Evolutionary conservation across 2,888 invertebrate species (phyloP).

Genomic region (Lithophane leautieri): DNA sequence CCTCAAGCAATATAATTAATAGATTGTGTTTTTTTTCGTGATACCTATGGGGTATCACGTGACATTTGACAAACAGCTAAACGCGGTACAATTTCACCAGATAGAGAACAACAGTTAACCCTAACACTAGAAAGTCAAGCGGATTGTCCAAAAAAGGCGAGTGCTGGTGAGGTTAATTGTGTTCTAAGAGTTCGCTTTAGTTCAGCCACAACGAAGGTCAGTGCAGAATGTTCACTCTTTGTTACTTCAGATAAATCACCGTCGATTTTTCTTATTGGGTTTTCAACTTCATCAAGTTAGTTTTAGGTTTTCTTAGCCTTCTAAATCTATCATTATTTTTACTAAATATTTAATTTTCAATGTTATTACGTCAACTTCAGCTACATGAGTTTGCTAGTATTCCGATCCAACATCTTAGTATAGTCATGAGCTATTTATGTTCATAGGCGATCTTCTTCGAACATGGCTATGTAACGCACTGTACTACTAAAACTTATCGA

Average conservation of each 20-base stretch:
- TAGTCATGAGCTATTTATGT: too few relatives aligned
- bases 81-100: conserved; percentile 1
- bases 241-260: not conserved
- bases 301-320: not conserved
- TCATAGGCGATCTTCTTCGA: not conserved
- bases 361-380: not conserved
- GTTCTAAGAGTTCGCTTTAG: conserved; percentile 43
- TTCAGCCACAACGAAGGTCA: conserved; percentile 6
- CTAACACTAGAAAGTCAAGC: conserved; percentile 52
- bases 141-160: conserved; percentile 58
- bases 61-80: too few relatives aligned
- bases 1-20: conserved; percentile 6
- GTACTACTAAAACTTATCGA: conserved; percentile 2
- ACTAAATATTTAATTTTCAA: not conserved
- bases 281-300: not conserved
- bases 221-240: conserved; percentile 33
- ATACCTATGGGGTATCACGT: too few relatives aligned
- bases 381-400: not conserved
- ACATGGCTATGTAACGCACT: not conserved
- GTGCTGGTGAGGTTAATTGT: conserved; percentile 60
- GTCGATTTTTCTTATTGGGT: not conserved
- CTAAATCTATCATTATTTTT: not conserved
- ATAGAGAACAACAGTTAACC: conserved; percentile 43
- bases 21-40: too few relatives aligned
- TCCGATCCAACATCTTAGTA: not conserved